Conservation (phyloP, 2,888 invertebrate species). For the Brachypalpus laphriformis region DNA sequence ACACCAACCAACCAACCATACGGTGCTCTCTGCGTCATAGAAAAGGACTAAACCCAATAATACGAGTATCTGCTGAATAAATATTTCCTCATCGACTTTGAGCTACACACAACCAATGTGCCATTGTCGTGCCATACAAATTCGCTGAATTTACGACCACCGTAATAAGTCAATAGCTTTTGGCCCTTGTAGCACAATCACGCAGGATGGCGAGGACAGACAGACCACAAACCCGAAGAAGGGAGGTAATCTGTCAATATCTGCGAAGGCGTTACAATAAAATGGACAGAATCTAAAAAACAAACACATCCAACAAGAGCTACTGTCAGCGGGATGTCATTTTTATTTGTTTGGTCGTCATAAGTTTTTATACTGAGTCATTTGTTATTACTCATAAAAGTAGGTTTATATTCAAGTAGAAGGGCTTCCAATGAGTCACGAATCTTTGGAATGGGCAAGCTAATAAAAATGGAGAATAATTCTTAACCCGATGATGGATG, state of each 20-base stretch:
- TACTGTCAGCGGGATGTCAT: slow-evolving; percentile 58
- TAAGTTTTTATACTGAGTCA: slow-evolving; percentile 29
- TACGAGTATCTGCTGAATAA: slow-evolving; percentile 44
- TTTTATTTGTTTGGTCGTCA: slow-evolving; percentile 48
- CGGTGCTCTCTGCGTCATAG: slow-evolving; percentile 4
- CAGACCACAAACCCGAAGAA: background rate
- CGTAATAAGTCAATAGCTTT: slow-evolving; percentile 66
- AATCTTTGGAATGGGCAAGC: background rate
- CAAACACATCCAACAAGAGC: slow-evolving; percentile 45
- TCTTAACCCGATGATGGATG: background rate
- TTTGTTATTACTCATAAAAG: slow-evolving; percentile 31
- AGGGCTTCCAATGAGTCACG: background rate
- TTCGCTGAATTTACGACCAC: slow-evolving; percentile 55
- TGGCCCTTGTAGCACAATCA: slow-evolving; percentile 25
- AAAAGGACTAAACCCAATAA: slow-evolving; percentile 28
- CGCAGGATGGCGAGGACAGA: background rate
- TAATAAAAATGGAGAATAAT: slow-evolving; percentile 1
- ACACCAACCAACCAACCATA: slow-evolving; percentile 2
- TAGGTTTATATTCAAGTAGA: background rate
- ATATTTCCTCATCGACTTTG: slow-evolving; percentile 59
- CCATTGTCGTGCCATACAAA: background rate
- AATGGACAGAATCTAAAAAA: slow-evolving; percentile 56
- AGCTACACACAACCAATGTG: slow-evolving; percentile 30
- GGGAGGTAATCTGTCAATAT: slow-evolving; percentile 56
- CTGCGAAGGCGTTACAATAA: slow-evolving; percentile 40